Conservation (phyloP, 2,113 vertebrate genomes). For the Varanus salvator region DNA sequence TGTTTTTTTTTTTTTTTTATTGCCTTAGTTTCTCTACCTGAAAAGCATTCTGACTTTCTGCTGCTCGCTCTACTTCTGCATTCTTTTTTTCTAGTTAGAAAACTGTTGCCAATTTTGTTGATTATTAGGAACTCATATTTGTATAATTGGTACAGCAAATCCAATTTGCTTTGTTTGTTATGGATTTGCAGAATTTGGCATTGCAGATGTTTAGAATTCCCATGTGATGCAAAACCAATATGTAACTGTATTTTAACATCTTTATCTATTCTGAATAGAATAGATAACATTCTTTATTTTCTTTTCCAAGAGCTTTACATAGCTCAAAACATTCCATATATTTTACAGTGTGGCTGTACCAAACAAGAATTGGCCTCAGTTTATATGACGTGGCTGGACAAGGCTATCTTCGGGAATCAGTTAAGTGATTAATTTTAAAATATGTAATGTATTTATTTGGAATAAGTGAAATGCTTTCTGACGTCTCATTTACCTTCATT, state of each 20-base stretch:
- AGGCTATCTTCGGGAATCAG: slow-evolving; percentile 96
- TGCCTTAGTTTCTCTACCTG: neutral
- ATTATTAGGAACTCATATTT: neutral
- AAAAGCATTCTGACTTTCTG: neutral
- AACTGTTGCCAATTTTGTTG: neutral
- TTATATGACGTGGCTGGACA: slow-evolving; percentile 98
- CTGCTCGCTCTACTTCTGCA: neutral
- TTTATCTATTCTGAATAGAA: neutral
- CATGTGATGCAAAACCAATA: neutral
- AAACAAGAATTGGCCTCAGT: slow-evolving; percentile 97
- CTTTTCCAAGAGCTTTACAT: neutral
- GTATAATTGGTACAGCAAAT: too few species aligned
- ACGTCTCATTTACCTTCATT: neutral
- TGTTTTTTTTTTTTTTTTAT: neutral
- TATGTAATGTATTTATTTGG: neutral
- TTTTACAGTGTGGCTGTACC: slow-evolving; percentile 92
- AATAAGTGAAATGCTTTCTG: neutral
- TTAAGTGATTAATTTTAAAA: slow-evolving; percentile 72
- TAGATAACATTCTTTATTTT: neutral
- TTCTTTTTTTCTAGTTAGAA: neutral
- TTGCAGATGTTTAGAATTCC: neutral
- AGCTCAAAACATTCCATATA: neutral
- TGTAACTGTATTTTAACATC: neutral
- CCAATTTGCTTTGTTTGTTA: neutral
- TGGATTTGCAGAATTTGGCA: neutral